Evolutionary conservation across 1,140 invertebrate species (phyloP).

Genomic region (Polyergus mexicanus): DNA sequence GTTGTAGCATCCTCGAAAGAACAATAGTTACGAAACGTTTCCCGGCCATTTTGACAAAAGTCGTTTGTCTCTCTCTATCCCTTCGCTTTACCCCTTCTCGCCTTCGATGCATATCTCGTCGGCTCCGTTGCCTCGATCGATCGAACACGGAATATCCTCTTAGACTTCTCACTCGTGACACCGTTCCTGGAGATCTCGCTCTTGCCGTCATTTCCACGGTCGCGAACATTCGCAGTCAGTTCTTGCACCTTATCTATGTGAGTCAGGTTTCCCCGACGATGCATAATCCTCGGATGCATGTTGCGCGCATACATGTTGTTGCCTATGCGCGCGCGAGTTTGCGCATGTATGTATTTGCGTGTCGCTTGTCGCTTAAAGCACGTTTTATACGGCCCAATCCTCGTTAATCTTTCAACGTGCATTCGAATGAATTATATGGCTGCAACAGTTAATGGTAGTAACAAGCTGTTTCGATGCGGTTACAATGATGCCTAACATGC

Average conservation of each 20-base stretch:
- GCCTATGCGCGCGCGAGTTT: background rate
- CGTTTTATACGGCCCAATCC: slow-evolving; percentile 42
- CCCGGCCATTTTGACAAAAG: slow-evolving; percentile 49
- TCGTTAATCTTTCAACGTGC: slow-evolving; percentile 60
- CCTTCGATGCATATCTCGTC: background rate
- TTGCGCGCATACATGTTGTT: slow-evolving; percentile 21
- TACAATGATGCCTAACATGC: background rate
- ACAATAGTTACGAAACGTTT: slow-evolving; percentile 57
- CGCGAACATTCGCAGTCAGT: slow-evolving; percentile 58
- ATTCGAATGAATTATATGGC: slow-evolving; percentile 34
- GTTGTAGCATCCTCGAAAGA: slow-evolving; percentile 56
- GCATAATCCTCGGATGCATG: slow-evolving; percentile 59
- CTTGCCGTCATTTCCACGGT: slow-evolving; percentile 54
- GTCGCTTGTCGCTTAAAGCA: slow-evolving; percentile 36
- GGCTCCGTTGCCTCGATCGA: slow-evolving; percentile 39
- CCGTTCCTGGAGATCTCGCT: slow-evolving; percentile 47
- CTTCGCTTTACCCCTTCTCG: background rate
- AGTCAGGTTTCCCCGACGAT: slow-evolving; percentile 63
- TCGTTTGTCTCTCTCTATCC: slow-evolving; percentile 24
- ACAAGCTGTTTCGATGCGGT: slow-evolving; percentile 45
- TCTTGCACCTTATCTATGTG: slow-evolving; percentile 64
- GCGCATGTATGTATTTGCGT: slow-evolving; percentile 1
- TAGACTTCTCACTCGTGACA: slow-evolving; percentile 35
- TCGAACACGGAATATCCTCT: slow-evolving; percentile 57
- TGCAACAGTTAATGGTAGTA: slow-evolving; percentile 33